Percentiles rank a stretch among this genome's conserved stretches.
Evolutionary conservation across 2,113 vertebrate species (phyloP).

Genomic region (Natator depressus): DNA sequence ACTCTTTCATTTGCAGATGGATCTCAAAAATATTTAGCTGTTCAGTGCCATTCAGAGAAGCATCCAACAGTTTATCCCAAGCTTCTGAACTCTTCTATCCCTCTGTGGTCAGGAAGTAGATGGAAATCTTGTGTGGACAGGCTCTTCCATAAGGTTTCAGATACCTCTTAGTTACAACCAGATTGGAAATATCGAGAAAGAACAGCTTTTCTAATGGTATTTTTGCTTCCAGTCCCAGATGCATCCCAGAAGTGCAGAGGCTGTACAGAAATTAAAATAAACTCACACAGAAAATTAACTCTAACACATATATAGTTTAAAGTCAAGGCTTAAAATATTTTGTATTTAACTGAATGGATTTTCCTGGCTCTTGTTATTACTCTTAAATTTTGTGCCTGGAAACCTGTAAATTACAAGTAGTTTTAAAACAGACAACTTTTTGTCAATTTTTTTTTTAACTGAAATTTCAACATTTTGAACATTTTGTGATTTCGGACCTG

Average conservation of each 20-base stretch:
- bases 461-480: not conserved
- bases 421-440: not conserved
- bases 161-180: constrained; percentile 21
- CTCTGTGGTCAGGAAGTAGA: not conserved
- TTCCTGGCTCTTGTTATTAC: not conserved
- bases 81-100: not conserved
- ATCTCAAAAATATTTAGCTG: not conserved
- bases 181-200: not conserved
- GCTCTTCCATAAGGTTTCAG: not conserved
- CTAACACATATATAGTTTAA: not conserved
- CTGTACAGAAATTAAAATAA: constrained; percentile 45
- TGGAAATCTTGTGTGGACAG: not conserved
- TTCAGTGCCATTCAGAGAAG: not conserved
- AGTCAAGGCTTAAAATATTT: not conserved
- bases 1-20: not conserved
- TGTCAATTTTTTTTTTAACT: not conserved
- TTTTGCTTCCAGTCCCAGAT: not conserved
- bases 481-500: not conserved
- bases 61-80: not conserved
- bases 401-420: not conserved
- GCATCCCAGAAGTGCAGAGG: constrained; percentile 5
- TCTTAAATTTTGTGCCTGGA: not conserved
- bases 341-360: not conserved
- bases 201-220: not conserved
- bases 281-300: constrained; percentile 41